Percentiles rank a stretch among this genome's conserved stretches.
These are phyloP conservation scores for Oxygymnocypris stewartii DNA, from an alignment of 2,113 vertebrate species.

Conservation along the genomic window DNA sequence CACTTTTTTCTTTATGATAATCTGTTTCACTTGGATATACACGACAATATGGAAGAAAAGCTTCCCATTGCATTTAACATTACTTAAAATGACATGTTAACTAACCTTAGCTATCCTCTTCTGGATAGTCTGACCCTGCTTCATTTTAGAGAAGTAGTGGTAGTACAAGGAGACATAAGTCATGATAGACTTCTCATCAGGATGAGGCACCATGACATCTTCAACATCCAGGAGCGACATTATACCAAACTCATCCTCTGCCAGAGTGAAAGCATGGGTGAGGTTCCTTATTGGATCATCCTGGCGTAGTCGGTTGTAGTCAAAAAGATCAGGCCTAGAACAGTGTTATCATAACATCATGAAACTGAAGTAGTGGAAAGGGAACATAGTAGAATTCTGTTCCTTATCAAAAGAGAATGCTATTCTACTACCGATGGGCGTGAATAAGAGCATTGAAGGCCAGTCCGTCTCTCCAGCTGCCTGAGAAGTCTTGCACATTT, in stretches of 20 bases:
- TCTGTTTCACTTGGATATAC: not conserved
- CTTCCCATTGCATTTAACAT: not conserved
- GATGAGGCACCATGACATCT: slow-evolving; percentile 78
- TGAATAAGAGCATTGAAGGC: slow-evolving; percentile 90
- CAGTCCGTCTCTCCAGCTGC: slow-evolving; percentile 87
- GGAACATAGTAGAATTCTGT: not conserved
- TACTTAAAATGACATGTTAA: not conserved
- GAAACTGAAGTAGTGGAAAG: not conserved
- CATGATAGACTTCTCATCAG: slow-evolving; percentile 91
- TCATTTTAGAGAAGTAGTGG: slow-evolving; percentile 86
- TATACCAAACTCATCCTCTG: slow-evolving; percentile 82
- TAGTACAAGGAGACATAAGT: slow-evolving; percentile 91
- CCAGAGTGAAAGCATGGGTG: slow-evolving; percentile 79
- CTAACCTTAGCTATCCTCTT: slow-evolving; percentile 84
- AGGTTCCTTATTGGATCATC: slow-evolving; percentile 76
- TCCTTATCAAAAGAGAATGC: not conserved
- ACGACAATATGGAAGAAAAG: not conserved
- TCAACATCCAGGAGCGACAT: slow-evolving; percentile 87
- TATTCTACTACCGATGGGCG: slow-evolving; percentile 78
- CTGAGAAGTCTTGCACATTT: slow-evolving; percentile 84
- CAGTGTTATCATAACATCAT: slow-evolving; percentile 59
- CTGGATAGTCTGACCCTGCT: slow-evolving; percentile 82
- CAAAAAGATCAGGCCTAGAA: slow-evolving; percentile 85
- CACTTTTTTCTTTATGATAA: not conserved
- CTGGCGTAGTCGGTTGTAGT: slow-evolving; percentile 73